Evolutionary conservation across 2,888 invertebrate genomes (phyloP).

Genomic region (Melinaea menophilus): DNA sequence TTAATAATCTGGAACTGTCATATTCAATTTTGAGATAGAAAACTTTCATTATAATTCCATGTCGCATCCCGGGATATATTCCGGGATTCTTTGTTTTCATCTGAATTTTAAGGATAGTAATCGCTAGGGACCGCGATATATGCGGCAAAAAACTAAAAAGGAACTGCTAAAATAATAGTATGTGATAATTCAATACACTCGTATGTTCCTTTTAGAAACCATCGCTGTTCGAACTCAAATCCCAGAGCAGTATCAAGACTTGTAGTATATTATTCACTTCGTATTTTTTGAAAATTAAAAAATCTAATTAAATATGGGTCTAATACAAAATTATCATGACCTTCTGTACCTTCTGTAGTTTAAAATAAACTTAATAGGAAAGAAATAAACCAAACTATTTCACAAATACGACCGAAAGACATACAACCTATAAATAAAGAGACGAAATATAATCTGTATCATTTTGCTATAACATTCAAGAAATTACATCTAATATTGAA

Average conservation of each 20-base stretch:
- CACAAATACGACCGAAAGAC: slow-evolving; percentile 25
- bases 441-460: too few relatives aligned
- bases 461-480: too few relatives aligned
- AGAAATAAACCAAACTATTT: slow-evolving; percentile 23
- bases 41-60: too few relatives aligned
- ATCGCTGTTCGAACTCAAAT: slow-evolving; percentile 7
- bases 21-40: too few relatives aligned
- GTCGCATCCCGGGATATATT: slow-evolving; percentile 41
- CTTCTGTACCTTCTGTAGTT: too few relatives aligned
- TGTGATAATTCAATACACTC: slow-evolving; percentile 7
- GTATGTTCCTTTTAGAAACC: slow-evolving; percentile 10
- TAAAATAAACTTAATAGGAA: too few relatives aligned
- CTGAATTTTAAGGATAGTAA: slow-evolving; percentile 69
- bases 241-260: slow-evolving; percentile 11
- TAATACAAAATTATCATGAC: too few relatives aligned
- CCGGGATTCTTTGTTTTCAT: slow-evolving; percentile 73
- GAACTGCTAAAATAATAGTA: slow-evolving; percentile 13
- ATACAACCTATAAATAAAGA: too few relatives aligned
- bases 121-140: slow-evolving; percentile 48
- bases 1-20: too few relatives aligned
- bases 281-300: too few relatives aligned
- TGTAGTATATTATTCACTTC: too few relatives aligned
- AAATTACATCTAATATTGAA: too few relatives aligned
- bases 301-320: background rate
- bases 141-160: slow-evolving; percentile 34